Evolutionary conservation across 2,113 vertebrate genomes (phyloP).

Genomic region (Mohoua ochrocephala): DNA sequence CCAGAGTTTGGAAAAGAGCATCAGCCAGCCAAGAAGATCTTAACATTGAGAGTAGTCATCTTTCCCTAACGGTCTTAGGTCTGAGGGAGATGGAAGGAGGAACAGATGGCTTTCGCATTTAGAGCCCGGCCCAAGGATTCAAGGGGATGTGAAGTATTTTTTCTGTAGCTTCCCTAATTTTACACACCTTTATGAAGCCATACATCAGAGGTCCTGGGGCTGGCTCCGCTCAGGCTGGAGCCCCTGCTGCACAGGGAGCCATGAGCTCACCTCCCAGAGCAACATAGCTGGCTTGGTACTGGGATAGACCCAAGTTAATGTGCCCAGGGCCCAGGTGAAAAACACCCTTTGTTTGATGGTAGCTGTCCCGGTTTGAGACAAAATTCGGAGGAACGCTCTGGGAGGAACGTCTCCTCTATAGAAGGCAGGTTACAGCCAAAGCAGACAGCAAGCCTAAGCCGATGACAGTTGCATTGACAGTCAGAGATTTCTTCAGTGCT

Average conservation of each 20-base stretch:
- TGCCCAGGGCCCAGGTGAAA: background rate
- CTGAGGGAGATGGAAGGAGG: background rate
- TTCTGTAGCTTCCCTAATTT: background rate
- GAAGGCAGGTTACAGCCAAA: too few species aligned
- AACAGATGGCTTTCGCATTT: background rate
- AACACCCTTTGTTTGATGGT: background rate
- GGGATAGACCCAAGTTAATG: background rate
- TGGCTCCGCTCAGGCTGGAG: background rate
- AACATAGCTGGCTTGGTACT: background rate
- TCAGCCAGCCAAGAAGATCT: background rate
- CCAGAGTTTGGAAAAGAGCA: slow-evolving; percentile 4
- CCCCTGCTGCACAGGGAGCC: background rate
- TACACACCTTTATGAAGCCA: background rate
- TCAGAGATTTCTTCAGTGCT: background rate
- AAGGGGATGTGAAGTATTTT: background rate
- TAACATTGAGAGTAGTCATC: background rate
- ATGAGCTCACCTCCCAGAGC: background rate
- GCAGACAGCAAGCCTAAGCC: too few species aligned
- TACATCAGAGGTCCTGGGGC: fast-evolving
- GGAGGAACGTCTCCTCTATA: too few species aligned
- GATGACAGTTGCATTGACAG: too few species aligned
- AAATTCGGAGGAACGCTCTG: too few species aligned
- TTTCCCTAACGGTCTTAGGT: background rate
- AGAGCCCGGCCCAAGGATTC: background rate
- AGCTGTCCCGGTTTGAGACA: too few species aligned